These are phyloP conservation scores for Temnothorax ravouxi DNA, from an alignment of 2,888 invertebrate genomes.

Conservation along the genomic window DNA sequence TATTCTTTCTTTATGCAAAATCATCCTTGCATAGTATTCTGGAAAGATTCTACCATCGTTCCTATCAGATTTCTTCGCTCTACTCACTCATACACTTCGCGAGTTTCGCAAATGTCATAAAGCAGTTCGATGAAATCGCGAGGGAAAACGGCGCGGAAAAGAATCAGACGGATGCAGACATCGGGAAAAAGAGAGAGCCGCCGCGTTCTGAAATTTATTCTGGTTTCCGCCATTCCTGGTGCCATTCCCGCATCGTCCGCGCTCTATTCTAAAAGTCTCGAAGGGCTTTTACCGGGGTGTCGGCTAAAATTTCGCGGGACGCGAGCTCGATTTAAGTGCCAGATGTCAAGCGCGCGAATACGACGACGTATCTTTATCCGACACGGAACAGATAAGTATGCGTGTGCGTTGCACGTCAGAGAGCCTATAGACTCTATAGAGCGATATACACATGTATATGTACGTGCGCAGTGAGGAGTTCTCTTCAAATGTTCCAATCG, in stretches of 20 bases:
- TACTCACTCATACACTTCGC: not conserved
- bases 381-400: not conserved
- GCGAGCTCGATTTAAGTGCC: constrained; percentile 30
- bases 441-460: not conserved
- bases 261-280: constrained; percentile 23
- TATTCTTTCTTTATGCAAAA: not conserved
- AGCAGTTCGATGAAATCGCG: constrained; percentile 11
- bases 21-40: not conserved
- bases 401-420: not conserved
- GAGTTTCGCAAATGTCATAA: constrained; percentile 24
- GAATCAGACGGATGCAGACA: constrained; percentile 23
- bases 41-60: not conserved
- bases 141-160: not conserved
- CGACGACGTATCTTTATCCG: constrained; percentile 27
- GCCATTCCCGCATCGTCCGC: not conserved
- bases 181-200: constrained; percentile 5
- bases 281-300: constrained; percentile 38
- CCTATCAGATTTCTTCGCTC: constrained; percentile 9
- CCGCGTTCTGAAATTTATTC: constrained; percentile 34
- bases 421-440: not conserved
- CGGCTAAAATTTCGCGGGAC: constrained; percentile 37
- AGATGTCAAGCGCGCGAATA: not conserved
- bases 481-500: not conserved
- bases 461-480: not conserved
- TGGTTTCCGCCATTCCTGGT: not conserved